Evolutionary conservation across 2,113 vertebrate species (phyloP).

Genomic region (Hiodon tergisus): DNA sequence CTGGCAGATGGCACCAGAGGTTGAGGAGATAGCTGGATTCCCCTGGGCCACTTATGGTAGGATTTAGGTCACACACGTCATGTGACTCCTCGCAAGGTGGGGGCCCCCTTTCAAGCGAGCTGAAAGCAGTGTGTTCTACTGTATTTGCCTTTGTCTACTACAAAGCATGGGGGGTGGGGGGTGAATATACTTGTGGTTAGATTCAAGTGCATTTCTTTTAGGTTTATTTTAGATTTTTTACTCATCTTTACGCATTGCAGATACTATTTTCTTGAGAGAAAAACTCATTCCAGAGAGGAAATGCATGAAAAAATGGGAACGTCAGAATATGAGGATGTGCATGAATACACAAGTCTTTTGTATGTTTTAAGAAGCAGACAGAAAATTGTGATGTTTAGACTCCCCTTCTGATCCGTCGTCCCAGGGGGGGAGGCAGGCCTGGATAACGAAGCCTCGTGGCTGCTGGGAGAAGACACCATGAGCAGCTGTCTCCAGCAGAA

Average conservation of each 20-base stretch:
- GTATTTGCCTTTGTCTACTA: neutral
- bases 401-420: conserved; percentile 31
- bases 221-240: conserved; percentile 1
- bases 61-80: conserved; percentile 33
- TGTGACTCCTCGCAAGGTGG: conserved; percentile 26
- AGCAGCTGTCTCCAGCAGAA: conserved; percentile 21
- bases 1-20: conserved; percentile 46
- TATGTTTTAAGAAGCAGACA: conserved; percentile 17
- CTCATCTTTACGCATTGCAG: neutral
- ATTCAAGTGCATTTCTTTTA: conserved; percentile 33
- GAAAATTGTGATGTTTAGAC: conserved; percentile 37
- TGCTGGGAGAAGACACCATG: conserved; percentile 26
- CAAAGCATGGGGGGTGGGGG: neutral
- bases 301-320: conserved; percentile 23
- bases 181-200: conserved; percentile 20
- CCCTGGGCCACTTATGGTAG: conserved; percentile 16
- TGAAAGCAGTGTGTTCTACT: conserved; percentile 24
- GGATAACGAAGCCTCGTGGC: conserved; percentile 30
- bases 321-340: conserved; percentile 15
- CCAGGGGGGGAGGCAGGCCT: conserved; percentile 27
- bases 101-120: conserved; percentile 10
- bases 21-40: conserved; percentile 31
- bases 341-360: neutral
- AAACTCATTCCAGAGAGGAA: conserved; percentile 27
- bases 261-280: neutral